Conservation (phyloP, 1,140 invertebrate species). For the Cephus cinctus region DNA sequence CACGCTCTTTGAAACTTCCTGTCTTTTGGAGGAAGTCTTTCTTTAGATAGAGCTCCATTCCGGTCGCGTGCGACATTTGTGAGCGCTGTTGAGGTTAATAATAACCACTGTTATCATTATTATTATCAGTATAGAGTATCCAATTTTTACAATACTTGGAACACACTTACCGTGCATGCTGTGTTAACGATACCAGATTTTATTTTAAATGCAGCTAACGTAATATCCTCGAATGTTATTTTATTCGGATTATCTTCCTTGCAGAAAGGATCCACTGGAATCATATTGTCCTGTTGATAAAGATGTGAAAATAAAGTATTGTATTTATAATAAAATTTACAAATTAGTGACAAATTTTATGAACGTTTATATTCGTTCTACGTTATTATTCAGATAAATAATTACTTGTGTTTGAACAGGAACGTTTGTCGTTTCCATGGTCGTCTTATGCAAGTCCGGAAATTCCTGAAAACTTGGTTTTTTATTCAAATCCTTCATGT, state of each 20-base stretch:
- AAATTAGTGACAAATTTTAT: too few species aligned
- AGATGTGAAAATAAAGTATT: too few species aligned
- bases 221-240: slow-evolving; percentile 85
- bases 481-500: slow-evolving; percentile 18
- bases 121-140: not conserved
- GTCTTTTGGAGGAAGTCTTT: slow-evolving; percentile 92
- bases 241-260: slow-evolving; percentile 72
- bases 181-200: slow-evolving; percentile 80
- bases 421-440: too few species aligned
- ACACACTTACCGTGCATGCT: slow-evolving; percentile 75
- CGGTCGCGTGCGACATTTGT: slow-evolving; percentile 72
- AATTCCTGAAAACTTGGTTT: slow-evolving; percentile 6
- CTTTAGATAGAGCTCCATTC: slow-evolving; percentile 88
- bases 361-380: too few species aligned
- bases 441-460: too few species aligned
- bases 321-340: too few species aligned
- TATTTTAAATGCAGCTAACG: slow-evolving; percentile 85
- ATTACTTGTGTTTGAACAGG: too few species aligned
- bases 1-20: slow-evolving; percentile 92
- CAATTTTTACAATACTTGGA: not conserved
- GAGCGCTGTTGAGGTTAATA: slow-evolving; percentile 62
- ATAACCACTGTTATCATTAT: not conserved
- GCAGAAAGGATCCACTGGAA: slow-evolving; percentile 70
- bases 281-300: slow-evolving; percentile 40
- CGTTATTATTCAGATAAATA: too few species aligned